These are phyloP conservation scores for Heliconius charithonia DNA, from an alignment of 2,888 invertebrate genomes.

Conservation along the genomic window DNA sequence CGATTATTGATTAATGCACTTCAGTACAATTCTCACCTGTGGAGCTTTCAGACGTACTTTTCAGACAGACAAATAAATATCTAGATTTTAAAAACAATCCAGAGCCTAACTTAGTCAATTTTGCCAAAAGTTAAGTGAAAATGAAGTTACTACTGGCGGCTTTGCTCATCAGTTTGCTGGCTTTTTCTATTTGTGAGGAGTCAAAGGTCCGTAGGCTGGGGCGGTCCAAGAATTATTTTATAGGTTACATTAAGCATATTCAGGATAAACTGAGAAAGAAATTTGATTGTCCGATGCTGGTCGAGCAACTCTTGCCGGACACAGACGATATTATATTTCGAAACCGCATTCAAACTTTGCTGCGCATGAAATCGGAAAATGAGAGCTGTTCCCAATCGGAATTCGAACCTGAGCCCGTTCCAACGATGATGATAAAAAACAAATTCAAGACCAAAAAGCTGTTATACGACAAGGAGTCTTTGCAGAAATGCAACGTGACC, in stretches of 20 bases:
- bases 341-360: background rate
- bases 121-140: background rate
- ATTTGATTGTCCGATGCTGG: background rate
- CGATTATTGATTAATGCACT: conserved; percentile 18
- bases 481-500: background rate
- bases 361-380: background rate
- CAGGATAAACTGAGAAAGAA: background rate
- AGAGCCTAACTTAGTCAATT: background rate
- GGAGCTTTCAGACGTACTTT: conserved; percentile 11
- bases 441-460: background rate
- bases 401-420: background rate
- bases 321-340: background rate
- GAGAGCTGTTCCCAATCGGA: background rate
- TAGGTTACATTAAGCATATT: background rate
- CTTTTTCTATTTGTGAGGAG: background rate
- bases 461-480: background rate
- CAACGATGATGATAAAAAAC: conserved; percentile 2
- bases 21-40: conserved; percentile 14
- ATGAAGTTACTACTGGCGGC: background rate
- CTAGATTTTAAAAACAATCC: background rate
- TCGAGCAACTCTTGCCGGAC: background rate
- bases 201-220: background rate
- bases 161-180: background rate
- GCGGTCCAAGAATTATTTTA: background rate
- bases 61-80: background rate